These are phyloP conservation scores for Spheniscus humboldti DNA, from an alignment of 2,797 vertebrate genomes.

Conservation along the genomic window DNA sequence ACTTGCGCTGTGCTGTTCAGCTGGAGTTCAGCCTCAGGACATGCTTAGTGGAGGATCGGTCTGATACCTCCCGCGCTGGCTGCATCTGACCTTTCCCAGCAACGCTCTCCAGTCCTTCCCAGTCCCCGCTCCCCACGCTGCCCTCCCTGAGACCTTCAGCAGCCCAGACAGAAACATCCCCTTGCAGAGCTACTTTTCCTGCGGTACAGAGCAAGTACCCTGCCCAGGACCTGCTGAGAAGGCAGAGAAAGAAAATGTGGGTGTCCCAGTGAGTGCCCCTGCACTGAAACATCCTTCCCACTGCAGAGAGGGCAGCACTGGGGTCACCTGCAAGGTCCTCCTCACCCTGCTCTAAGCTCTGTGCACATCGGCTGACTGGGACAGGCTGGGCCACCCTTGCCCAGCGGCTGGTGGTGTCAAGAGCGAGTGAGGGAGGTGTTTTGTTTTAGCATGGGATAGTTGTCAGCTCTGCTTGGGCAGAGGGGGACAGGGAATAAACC, in stretches of 20 bases:
- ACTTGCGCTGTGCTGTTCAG: not conserved
- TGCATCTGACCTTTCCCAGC: not conserved
- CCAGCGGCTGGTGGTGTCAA: fast-evolving
- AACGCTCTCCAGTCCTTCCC: not conserved
- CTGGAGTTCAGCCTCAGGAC: constrained; percentile 35
- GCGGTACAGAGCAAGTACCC: not conserved
- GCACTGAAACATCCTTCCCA: not conserved
- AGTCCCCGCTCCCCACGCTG: not conserved
- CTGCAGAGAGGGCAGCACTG: not conserved
- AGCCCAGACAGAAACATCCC: not conserved
- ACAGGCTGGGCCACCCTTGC: not conserved
- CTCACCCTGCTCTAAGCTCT: not conserved
- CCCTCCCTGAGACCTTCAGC: not conserved
- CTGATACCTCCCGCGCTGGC: fast-evolving
- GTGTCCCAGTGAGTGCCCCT: not conserved
- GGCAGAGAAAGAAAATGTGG: not conserved
- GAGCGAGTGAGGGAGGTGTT: fast-evolving
- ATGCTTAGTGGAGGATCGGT: not conserved
- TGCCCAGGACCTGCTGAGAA: not conserved
- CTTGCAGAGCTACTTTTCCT: not conserved
- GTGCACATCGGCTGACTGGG: not conserved
- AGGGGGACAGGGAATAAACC: not conserved
- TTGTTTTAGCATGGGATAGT: not conserved
- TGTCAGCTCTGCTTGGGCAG: not conserved
- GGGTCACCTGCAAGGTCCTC: not conserved